These are phyloP conservation scores for Ctenochaetus hawaiiensis DNA, from an alignment of 2,797 vertebrate species.

Conservation along the genomic window DNA sequence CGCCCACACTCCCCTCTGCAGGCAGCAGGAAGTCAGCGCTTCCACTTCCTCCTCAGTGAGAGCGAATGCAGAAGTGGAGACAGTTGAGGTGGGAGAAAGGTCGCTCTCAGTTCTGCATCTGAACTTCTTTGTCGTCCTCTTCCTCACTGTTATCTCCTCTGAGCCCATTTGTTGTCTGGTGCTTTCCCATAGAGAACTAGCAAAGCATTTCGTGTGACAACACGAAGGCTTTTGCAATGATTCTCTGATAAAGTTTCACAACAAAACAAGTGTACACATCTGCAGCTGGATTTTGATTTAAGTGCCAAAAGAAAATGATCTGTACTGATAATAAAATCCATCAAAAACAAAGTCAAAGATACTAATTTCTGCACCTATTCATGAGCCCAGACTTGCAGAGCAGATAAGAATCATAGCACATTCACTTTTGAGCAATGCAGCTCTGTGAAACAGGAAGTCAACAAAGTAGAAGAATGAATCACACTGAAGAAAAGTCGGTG, in stretches of 20 bases:
- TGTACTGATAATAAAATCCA: too few relatives aligned
- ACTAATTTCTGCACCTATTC: neutral
- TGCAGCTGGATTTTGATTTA: neutral
- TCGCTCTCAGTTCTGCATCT: constrained; percentile 65
- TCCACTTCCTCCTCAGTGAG: constrained; percentile 74
- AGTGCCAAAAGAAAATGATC: neutral
- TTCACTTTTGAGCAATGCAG: neutral
- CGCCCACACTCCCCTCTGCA: neutral
- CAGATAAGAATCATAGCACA: neutral
- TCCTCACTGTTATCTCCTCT: constrained; percentile 18
- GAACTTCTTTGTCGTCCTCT: constrained; percentile 12
- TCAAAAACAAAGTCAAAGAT: neutral
- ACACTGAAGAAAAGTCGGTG: neutral
- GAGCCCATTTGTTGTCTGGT: too few relatives aligned
- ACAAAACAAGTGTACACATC: neutral
- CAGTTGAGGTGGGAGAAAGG: constrained; percentile 19
- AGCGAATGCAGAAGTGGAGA: constrained; percentile 77
- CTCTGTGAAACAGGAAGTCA: constrained; percentile 4
- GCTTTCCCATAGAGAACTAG: neutral
- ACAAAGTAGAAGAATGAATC: neutral
- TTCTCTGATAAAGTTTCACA: neutral
- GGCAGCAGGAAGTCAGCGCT: constrained; percentile 73
- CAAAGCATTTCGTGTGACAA: neutral
- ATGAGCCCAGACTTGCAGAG: neutral
- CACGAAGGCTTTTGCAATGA: neutral